A percentile compares a stretch with the other conserved stretches of the same genome.
These are phyloP conservation scores for Cremastinae sp. DNA, from an alignment of 2,888 invertebrate genomes.

Conservation along the genomic window DNA sequence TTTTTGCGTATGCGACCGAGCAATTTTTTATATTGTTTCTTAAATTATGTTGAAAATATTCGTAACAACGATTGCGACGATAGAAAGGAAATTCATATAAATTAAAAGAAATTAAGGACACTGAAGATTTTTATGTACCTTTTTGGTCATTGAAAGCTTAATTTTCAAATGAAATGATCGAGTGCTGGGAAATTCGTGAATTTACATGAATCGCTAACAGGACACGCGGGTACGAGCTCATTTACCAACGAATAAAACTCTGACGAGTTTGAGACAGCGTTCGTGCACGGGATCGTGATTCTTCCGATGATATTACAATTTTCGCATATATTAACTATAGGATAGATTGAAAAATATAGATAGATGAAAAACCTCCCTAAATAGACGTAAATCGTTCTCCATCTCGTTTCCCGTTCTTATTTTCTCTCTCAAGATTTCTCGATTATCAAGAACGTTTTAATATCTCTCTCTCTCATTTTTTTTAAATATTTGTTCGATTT, in stretches of 20 bases:
- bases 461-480: conserved; percentile 26
- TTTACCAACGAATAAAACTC: conserved; percentile 54
- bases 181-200: conserved; percentile 39
- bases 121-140: too few relatives aligned
- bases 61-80: too few relatives aligned
- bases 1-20: background rate
- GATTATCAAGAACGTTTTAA: conserved; percentile 49
- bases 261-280: conserved; percentile 47
- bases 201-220: conserved; percentile 44
- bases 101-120: too few relatives aligned
- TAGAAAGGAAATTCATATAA: too few relatives aligned
- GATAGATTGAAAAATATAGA: conserved; percentile 63
- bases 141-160: background rate
- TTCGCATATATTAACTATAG: conserved; percentile 58
- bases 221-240: conserved; percentile 50
- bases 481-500: conserved; percentile 18
- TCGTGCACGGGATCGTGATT: conserved; percentile 39
- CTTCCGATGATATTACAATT: conserved; percentile 55
- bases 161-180: conserved; percentile 7
- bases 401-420: conserved; percentile 23
- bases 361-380: conserved; percentile 59
- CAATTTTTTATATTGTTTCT: too few relatives aligned
- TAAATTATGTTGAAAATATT: too few relatives aligned
- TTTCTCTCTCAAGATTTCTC: conserved; percentile 39
- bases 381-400: conserved; percentile 46